A percentile compares a stretch with the other conserved stretches of the same genome.
phyloP scores from a whole-genome alignment of 2,888 invertebrate genomes.

The Thereva unica region DNA sequence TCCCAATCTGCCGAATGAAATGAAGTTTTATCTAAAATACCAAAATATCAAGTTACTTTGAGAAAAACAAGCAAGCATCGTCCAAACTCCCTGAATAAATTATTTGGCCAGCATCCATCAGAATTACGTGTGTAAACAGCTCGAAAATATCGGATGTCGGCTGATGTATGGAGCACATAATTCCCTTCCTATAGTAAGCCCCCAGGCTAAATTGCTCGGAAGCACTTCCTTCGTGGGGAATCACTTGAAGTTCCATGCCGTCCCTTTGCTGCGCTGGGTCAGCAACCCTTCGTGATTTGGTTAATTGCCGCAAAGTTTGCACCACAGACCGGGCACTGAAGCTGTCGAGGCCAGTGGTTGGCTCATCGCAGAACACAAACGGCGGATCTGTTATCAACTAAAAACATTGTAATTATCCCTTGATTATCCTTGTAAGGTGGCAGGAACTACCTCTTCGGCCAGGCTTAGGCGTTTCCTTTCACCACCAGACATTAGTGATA shows the following conservation, averaged over 20 bases:
- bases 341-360: conserved; percentile 90
- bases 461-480: conserved; percentile 84
- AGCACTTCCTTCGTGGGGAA: conserved; percentile 45
- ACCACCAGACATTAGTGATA: conserved; percentile 84
- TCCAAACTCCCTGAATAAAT: conserved; percentile 78
- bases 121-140: conserved; percentile 76
- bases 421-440: conserved; percentile 13
- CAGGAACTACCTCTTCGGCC: conserved; percentile 73
- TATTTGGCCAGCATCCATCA: conserved; percentile 77
- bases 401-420: conserved; percentile 23
- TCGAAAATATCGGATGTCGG: conserved; percentile 86
- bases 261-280: no score
- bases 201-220: not conserved
- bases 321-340: conserved; percentile 84
- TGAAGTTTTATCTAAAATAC: not conserved
- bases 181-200: conserved; percentile 62
- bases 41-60: conserved; percentile 61
- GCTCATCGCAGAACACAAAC: conserved; percentile 91
- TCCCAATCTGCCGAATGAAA: conserved; percentile 61
- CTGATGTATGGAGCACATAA: conserved; percentile 89
- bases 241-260: conserved; percentile 44
- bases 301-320: conserved; percentile 67
- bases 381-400: conserved; percentile 86
- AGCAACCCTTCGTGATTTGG: conserved; percentile 51
- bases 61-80: conserved; percentile 71